Evolutionary conservation across 1,140 invertebrate species (phyloP).

Genomic region (Thaumatotibia leucotreta): DNA sequence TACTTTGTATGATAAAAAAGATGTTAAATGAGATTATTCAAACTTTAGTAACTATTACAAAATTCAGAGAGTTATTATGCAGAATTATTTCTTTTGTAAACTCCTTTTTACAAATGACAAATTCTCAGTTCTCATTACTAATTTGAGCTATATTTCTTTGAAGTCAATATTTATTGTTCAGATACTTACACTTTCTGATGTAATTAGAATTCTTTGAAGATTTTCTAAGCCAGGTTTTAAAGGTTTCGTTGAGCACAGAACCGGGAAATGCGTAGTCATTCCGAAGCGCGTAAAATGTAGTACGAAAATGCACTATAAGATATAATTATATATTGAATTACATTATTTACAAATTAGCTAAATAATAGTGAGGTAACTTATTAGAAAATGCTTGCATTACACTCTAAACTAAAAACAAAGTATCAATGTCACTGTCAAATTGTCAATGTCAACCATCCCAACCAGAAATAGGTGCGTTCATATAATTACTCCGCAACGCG

Average conservation of each 20-base stretch:
- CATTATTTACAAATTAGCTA: neutral
- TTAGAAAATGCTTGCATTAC: neutral
- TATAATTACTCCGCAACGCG: too few species aligned
- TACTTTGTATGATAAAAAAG: too few species aligned
- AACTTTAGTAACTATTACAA: too few species aligned
- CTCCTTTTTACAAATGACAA: too few species aligned
- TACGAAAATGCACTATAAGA: neutral
- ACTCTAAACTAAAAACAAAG: neutral
- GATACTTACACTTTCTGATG: constrained; percentile 40
- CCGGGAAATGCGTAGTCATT: constrained; percentile 34
- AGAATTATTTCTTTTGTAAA: too few species aligned
- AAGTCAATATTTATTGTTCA: neutral
- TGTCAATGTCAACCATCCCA: neutral
- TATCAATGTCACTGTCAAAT: neutral
- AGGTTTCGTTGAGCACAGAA: constrained; percentile 38
- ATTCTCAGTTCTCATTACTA: too few species aligned
- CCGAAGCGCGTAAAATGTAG: neutral
- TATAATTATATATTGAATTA: neutral
- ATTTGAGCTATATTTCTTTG: neutral
- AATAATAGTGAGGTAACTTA: neutral
- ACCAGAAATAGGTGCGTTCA: too few species aligned
- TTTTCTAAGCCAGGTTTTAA: constrained; percentile 41
- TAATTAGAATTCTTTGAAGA: constrained; percentile 42
- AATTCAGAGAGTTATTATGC: too few species aligned
- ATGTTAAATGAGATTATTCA: too few species aligned